Evolutionary conservation across 2,113 vertebrate species (phyloP), one percentile per base, ranked within the genome.

Genomic region (Passer montanus): DNA sequence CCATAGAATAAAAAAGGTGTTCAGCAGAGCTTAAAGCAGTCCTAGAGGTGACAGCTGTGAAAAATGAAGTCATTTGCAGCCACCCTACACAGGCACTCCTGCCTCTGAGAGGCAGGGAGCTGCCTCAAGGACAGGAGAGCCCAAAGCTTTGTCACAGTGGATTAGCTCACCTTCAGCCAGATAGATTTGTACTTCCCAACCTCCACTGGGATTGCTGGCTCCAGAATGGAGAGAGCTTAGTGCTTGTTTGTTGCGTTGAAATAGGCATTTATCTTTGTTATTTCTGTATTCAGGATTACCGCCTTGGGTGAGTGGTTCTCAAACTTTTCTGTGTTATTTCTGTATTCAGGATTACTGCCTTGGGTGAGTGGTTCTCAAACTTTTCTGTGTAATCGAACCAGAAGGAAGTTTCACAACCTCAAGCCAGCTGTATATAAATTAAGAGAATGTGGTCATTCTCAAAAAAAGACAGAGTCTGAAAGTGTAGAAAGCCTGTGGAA

Each of bases 11-110:
- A 75, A 24, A 70, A 63, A 72, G 33, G 31, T 46, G 50, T 49
- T 91, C 60, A 91, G 46, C 52, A 56, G 69, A 24, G 37, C 77
- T 84, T 16, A 58, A 77, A 91, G 75, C 17, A 20, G 89, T 67
- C 28, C 77, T 73, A 30, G 62, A 73, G 28, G 80, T 84, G 85
- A 93, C 78, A 81, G 87, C 58, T 78, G 53, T 95, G 91, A 95
- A 64, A 95, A 95, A 95, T 93, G 56, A 89, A 92, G 69, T 52
- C 0, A 75, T 89, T 63, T 91, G 44, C 77, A 93, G 83, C 27
- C 89, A 90, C 18, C 56, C 41, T 22, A 10, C n/a, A 1, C 8
- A 56, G 37, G 39, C 41, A 46, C 2, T 72, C 8, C 64, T 75
- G 73, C 4, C 47, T 20, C 63, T 56, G 39, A 1, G 3, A 56